Evolutionary conservation across 2,888 invertebrate genomes (phyloP).

Genomic region (Ochropacha duplaris): DNA sequence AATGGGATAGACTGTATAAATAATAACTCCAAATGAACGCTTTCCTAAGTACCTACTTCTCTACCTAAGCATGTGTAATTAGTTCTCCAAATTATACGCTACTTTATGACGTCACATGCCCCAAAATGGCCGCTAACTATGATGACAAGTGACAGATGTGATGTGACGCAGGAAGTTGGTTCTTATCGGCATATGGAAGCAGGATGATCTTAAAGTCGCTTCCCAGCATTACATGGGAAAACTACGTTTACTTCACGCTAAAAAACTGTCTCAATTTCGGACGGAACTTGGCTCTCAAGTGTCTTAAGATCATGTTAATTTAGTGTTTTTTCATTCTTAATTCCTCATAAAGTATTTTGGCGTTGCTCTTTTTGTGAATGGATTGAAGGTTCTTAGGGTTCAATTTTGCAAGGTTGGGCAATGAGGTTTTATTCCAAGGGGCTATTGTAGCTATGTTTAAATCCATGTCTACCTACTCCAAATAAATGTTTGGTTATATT

Average conservation of each 20-base stretch:
- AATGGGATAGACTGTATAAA: no score
- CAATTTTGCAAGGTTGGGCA: no score
- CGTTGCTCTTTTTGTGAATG: background rate
- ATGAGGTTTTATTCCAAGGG: no score
- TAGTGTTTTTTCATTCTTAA: background rate
- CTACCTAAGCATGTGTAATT: no score
- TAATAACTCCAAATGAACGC: background rate
- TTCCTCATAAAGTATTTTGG: no score
- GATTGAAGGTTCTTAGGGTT: background rate
- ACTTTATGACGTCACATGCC: background rate
- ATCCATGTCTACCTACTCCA: no score
- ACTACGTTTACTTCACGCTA: conserved; percentile 1
- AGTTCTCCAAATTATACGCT: background rate
- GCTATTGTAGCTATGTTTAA: no score
- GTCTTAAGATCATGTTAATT: background rate
- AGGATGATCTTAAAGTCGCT: conserved; percentile 9
- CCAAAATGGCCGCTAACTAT: background rate
- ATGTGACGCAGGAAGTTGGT: conserved; percentile 30
- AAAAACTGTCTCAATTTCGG: conserved; percentile 1
- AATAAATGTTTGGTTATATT: no score
- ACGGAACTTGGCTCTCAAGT: background rate
- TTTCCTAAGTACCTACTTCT: no score
- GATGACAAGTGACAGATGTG: conserved; percentile 24
- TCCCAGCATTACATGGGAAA: conserved; percentile 12
- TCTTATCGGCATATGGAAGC: conserved; percentile 23